Evolutionary conservation across 2,888 invertebrate genomes (phyloP).

Genomic region (Fragum whitleyi): DNA sequence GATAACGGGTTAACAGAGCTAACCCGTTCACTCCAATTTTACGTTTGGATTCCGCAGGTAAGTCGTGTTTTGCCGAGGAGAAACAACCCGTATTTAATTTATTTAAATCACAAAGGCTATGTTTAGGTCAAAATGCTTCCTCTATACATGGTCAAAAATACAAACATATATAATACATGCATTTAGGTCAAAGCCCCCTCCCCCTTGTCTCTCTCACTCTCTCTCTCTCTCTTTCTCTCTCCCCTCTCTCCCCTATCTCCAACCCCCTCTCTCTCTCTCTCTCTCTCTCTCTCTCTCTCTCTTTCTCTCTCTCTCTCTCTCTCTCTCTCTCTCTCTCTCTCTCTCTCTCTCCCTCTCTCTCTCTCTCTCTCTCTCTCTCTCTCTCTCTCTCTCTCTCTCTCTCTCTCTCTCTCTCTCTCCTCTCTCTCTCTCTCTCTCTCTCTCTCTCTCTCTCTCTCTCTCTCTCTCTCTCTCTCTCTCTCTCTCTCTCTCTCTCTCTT

Average conservation of each 20-base stretch:
- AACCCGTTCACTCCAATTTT: too few species aligned
- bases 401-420: neutral
- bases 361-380: neutral
- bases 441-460: slow-evolving; percentile 15
- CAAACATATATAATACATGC: too few species aligned
- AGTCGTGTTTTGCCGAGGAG: too few species aligned
- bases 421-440: slow-evolving; percentile 25
- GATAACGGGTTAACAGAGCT: too few species aligned
- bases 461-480: slow-evolving; percentile 1
- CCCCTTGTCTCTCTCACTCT: neutral
- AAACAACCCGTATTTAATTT: too few species aligned
- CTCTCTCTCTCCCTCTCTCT: neutral
- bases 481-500: neutral
- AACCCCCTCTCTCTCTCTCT: neutral
- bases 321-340: neutral
- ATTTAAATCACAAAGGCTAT: too few species aligned
- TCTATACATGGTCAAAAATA: too few species aligned
- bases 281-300: slow-evolving; percentile 16
- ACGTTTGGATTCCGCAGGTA: too few species aligned
- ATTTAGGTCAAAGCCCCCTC: too few species aligned
- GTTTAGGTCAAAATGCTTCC: too few species aligned
- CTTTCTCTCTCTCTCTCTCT: slow-evolving; percentile 8
- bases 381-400: neutral
- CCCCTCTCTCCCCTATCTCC: neutral
- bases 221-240: slow-evolving; percentile 22